Percentiles rank a stretch among this genome's conserved stretches.
phyloP scores from a whole-genome alignment of 1,140 invertebrate genomes.

The Streblospio benedicti region DNA sequence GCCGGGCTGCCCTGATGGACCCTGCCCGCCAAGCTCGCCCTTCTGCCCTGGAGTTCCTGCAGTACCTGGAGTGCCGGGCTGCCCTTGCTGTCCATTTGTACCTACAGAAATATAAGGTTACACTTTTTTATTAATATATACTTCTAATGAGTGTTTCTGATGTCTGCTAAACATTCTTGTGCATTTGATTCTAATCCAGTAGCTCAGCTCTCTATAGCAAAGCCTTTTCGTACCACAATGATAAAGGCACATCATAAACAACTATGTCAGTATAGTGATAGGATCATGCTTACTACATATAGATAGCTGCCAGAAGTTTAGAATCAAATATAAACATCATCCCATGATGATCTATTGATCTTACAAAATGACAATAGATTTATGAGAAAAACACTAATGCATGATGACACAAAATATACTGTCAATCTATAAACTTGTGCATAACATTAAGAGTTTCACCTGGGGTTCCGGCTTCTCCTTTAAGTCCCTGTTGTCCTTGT shows the following conservation, averaged over 20 bases:
- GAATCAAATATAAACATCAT: not conserved
- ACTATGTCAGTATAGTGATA: too few species aligned
- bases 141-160: not conserved
- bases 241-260: too few species aligned
- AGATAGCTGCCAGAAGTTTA: too few species aligned
- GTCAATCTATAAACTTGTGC: not conserved
- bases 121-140: conserved; percentile 15
- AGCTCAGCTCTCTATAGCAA: too few species aligned
- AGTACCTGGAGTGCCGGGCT: conserved; percentile 5
- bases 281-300: too few species aligned
- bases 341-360: too few species aligned
- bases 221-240: too few species aligned
- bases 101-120: conserved; percentile 43
- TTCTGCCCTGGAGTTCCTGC: conserved; percentile 5
- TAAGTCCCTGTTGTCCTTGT: conserved; percentile 33
- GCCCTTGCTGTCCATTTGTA: conserved; percentile 9
- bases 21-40: conserved; percentile 5
- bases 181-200: too few species aligned
- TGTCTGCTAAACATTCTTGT: not conserved
- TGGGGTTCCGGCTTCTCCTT: conserved; percentile 51
- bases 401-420: too few species aligned
- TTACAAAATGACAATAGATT: too few species aligned
- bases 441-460: conserved; percentile 1
- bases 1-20: conserved; percentile 9
- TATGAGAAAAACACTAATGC: too few species aligned